phyloP scores from a whole-genome alignment of 2,113 vertebrate genomes.

The Apaloderma vittatum region DNA sequence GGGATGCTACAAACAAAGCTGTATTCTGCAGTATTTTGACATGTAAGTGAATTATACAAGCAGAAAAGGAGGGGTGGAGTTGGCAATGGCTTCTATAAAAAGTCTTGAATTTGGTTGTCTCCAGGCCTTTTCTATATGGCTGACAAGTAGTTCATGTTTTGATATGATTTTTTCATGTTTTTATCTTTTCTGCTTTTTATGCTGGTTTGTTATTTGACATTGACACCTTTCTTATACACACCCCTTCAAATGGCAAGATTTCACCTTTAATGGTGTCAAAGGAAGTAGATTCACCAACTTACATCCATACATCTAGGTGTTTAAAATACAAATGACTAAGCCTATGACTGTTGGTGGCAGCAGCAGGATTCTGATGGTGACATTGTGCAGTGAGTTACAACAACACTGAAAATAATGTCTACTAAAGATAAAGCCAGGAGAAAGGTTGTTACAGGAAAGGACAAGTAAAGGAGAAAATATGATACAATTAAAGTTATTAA shows the following conservation, averaged over 20 bases:
- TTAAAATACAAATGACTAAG: neutral
- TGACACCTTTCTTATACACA: accelerated
- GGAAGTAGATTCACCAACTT: neutral
- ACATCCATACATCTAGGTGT: neutral
- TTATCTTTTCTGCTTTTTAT: neutral
- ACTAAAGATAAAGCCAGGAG: neutral
- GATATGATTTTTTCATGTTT: neutral
- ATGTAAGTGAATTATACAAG: neutral
- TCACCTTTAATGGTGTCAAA: neutral
- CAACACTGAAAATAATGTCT: neutral
- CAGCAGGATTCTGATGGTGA: neutral
- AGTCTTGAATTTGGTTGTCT: neutral
- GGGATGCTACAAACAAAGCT: neutral
- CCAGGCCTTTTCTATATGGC: neutral
- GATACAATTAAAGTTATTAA: neutral
- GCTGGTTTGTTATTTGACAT: neutral
- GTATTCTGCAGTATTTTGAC: neutral
- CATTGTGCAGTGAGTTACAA: neutral
- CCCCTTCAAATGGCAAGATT: neutral
- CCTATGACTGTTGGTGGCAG: neutral
- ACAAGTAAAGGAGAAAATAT: neutral
- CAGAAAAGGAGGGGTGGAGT: neutral
- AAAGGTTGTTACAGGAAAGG: neutral
- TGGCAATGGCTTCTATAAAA: neutral
- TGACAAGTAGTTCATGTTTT: neutral